phyloP scores from a whole-genome alignment of 2,888 invertebrate genomes.

The Pyrocoelia pectoralis region DNA sequence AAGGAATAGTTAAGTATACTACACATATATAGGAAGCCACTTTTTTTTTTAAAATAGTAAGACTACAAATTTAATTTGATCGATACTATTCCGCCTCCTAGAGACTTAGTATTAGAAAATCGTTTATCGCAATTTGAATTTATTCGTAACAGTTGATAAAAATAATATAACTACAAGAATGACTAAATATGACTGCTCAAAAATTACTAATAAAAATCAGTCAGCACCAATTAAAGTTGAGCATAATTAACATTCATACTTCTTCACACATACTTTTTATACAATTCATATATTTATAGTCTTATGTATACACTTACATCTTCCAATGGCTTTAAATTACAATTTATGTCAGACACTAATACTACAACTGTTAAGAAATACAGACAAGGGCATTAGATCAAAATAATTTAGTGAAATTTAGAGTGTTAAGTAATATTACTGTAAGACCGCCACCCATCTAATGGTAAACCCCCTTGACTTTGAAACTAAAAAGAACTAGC shows the following conservation, averaged over 20 bases:
- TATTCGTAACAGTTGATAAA: constrained; percentile 14
- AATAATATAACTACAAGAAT: constrained; percentile 49
- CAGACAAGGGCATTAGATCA: constrained; percentile 46
- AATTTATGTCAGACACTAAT: not conserved
- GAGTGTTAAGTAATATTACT: constrained; percentile 34
- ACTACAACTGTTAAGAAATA: constrained; percentile 15
- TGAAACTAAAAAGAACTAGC: constrained; percentile 47
- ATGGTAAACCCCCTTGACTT: constrained; percentile 53
- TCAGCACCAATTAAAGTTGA: constrained; percentile 55
- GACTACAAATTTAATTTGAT: not conserved
- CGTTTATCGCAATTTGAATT: constrained; percentile 11
- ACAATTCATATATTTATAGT: constrained; percentile 56
- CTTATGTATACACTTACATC: constrained; percentile 50
- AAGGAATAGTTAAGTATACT: constrained; percentile 47
- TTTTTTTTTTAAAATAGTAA: constrained; percentile 5
- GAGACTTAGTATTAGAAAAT: constrained; percentile 49
- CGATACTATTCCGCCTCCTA: constrained; percentile 42
- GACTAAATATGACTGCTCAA: constrained; percentile 58
- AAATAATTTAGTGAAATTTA: constrained; percentile 42
- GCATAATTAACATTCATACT: constrained; percentile 46
- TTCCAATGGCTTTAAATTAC: constrained; percentile 55
- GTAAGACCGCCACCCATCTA: constrained; percentile 54
- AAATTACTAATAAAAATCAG: constrained; percentile 51
- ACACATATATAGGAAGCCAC: constrained; percentile 30
- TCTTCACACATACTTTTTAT: constrained; percentile 59